Evolutionary conservation across 2,113 vertebrate species (phyloP).

Genomic region (Rhegmatorhina hoffmannsi): DNA sequence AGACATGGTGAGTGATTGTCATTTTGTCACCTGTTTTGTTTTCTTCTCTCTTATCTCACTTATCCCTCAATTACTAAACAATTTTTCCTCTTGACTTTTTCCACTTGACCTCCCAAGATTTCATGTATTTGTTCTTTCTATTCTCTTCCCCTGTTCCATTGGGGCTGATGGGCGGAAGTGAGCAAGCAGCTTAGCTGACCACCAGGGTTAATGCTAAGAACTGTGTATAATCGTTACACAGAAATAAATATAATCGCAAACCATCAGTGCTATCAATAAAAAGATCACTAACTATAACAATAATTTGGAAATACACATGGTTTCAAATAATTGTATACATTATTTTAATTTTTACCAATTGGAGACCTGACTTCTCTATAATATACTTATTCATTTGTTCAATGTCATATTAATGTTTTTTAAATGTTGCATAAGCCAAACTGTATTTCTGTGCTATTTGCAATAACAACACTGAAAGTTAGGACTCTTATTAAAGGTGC

Average conservation of each 20-base stretch:
- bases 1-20: not conserved
- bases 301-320: not conserved
- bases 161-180: not conserved
- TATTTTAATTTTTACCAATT: not conserved
- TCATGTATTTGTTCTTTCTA: not conserved
- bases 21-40: not conserved
- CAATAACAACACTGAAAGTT: not conserved
- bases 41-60: not conserved
- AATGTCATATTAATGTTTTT: not conserved
- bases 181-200: not conserved
- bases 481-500: not conserved
- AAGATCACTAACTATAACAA: not conserved
- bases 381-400: not conserved
- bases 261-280: not conserved
- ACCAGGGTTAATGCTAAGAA: not conserved
- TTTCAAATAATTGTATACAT: not conserved
- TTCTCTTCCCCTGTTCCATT: not conserved
- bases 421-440: not conserved
- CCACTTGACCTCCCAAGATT: not conserved
- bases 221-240: not conserved
- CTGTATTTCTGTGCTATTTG: not conserved
- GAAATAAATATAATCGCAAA: not conserved
- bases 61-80: not conserved
- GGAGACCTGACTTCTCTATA: not conserved
- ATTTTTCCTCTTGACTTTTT: not conserved